phyloP scores from a whole-genome alignment of 2,113 vertebrate species.

The Myocastor coypus region DNA sequence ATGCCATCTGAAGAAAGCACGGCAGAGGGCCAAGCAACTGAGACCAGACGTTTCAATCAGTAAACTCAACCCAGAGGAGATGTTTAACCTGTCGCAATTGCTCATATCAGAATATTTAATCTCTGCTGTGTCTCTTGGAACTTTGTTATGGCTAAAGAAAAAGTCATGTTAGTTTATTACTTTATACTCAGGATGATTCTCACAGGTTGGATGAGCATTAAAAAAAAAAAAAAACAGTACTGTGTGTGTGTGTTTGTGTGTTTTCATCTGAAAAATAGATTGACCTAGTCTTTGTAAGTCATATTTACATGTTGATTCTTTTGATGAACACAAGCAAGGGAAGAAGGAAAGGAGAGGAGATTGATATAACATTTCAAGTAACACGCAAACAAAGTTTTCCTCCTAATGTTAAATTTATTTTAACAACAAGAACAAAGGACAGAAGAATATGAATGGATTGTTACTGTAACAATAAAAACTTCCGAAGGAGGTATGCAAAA shows the following conservation, averaged over 20 bases:
- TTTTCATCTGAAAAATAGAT: background rate
- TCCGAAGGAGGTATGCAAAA: background rate
- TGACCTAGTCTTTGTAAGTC: background rate
- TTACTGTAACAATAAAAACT: background rate
- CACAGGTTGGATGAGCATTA: background rate
- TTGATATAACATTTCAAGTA: background rate
- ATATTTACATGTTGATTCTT: background rate
- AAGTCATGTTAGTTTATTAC: conserved; percentile 75
- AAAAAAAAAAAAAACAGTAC: no score
- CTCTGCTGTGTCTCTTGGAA: conserved; percentile 76
- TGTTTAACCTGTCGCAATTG: conserved; percentile 77
- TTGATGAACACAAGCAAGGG: background rate
- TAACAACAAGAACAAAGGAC: background rate
- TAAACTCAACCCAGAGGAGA: conserved; percentile 81
- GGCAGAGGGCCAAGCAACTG: conserved; percentile 81
- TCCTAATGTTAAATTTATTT: background rate
- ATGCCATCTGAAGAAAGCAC: conserved; percentile 84
- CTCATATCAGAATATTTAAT: conserved; percentile 84
- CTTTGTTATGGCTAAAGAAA: conserved; percentile 79
- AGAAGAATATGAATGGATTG: background rate
- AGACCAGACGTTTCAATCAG: conserved; percentile 86
- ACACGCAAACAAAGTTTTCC: background rate
- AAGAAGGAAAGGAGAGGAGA: background rate
- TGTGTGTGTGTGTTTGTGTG: background rate
- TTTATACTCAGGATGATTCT: conserved; percentile 77